Base-by-base conservation (phyloP, 1,140 invertebrate species). In the Drosophila gunungcola region DNA sequence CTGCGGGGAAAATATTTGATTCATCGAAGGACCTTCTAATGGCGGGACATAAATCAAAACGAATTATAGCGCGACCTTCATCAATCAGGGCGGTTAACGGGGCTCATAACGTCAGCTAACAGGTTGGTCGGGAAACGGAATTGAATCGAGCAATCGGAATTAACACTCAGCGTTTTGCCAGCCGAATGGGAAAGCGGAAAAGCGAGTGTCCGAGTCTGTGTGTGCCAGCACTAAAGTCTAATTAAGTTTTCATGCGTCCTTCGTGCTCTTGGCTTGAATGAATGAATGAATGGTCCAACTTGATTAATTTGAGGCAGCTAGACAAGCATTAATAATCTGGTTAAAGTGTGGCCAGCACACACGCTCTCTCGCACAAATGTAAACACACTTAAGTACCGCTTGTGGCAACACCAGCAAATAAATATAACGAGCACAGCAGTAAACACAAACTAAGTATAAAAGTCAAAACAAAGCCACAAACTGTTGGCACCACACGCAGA, bases 361-460 rank as follows among this genome's bases (percentile, higher is more conserved):
- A 60, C 56, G 61, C 60, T 42, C 63, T 49, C 52, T 48, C 53
- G 56, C 45, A 54, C 48, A 46, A 65, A 64, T 57, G 83, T 76
- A 86, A 86, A 86, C 80, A 88, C 83, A 86, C 83, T 86, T 86
- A 86, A 86, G 79, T 69, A 88, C 75, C 74, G 83, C 83, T 88
- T 86, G 83, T 86, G 83, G 83, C 78, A 73, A 67, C 57, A 82
- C 43, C 61, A 81, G 61, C 60, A 81, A 58, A 62, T 52, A 79
- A 73, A 64, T 78, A 78, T 49, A 62, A 67, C 46, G 69, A 76
- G 48, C 58, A 57, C 53, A 78, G 38, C 68, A 86, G 78, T 86
- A 86, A 86, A 88, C 83, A 88, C 83, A 88, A 86, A 86, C 83
- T 86, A 79, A 86, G 83, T 83, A 88, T 88, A 86, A 86, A 86